Conservation (phyloP, 2,113 vertebrate genomes). For the Trogon melanurus region DNA sequence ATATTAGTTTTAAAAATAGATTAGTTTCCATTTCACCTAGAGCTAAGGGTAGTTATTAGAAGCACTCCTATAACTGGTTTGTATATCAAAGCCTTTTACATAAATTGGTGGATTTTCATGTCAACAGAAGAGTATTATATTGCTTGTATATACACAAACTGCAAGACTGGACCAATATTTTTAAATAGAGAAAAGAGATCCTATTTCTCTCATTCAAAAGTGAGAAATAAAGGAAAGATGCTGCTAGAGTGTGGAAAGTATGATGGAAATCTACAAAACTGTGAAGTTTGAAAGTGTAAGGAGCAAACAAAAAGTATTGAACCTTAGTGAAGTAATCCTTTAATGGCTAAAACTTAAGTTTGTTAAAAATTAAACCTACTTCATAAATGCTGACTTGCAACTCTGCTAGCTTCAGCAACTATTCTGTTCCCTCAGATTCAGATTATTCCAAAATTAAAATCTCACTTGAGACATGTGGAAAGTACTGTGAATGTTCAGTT, state of each 20-base stretch:
- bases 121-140: neutral
- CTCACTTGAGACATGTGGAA: neutral
- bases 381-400: neutral
- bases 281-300: neutral
- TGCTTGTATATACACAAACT: neutral
- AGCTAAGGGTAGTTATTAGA: neutral
- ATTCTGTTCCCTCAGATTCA: neutral
- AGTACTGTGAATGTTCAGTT: neutral
- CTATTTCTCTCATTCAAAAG: neutral
- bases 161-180: neutral
- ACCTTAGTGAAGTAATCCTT: neutral
- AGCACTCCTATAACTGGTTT: neutral
- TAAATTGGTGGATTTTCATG: neutral
- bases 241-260: neutral
- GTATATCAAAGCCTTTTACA: neutral
- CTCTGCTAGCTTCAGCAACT: neutral
- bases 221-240: neutral
- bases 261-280: neutral
- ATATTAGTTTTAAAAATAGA: neutral
- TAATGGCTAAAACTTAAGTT: accelerated
- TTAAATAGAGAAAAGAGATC: neutral
- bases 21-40: neutral
- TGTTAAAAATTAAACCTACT: neutral
- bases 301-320: neutral
- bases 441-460: neutral